phyloP scores from a whole-genome alignment of 2,113 vertebrate genomes.

The Leucosticte australis region DNA sequence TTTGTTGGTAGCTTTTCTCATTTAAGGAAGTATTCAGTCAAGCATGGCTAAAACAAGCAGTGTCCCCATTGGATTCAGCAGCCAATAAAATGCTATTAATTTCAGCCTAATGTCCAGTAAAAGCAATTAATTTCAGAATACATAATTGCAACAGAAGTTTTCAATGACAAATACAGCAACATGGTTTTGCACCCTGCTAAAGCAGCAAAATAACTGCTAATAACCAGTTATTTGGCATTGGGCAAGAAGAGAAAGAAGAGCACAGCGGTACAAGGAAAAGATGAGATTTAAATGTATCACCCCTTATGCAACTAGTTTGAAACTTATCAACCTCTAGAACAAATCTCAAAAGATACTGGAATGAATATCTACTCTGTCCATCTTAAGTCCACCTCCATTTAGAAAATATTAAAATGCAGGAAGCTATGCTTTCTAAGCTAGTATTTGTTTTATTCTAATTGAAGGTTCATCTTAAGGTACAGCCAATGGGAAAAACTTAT shows the following conservation, averaged over 20 bases:
- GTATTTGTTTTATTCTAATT: background rate
- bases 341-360: background rate
- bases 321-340: background rate
- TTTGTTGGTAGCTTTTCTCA: background rate
- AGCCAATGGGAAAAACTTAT: background rate
- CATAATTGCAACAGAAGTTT: background rate
- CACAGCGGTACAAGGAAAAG: background rate
- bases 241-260: background rate
- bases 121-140: background rate
- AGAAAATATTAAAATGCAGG: background rate
- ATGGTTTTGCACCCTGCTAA: background rate
- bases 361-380: background rate
- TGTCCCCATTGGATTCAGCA: background rate
- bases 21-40: background rate
- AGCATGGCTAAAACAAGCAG: background rate
- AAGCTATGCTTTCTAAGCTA: background rate
- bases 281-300: background rate
- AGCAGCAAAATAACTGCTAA: background rate
- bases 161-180: background rate
- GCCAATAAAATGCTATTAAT: background rate
- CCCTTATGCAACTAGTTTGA: background rate
- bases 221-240: background rate
- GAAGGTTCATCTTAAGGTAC: background rate
- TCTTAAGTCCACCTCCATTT: background rate
- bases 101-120: background rate